Base-by-base conservation (phyloP, 2,888 invertebrate genomes). In the Tenthredo notha region DNA sequence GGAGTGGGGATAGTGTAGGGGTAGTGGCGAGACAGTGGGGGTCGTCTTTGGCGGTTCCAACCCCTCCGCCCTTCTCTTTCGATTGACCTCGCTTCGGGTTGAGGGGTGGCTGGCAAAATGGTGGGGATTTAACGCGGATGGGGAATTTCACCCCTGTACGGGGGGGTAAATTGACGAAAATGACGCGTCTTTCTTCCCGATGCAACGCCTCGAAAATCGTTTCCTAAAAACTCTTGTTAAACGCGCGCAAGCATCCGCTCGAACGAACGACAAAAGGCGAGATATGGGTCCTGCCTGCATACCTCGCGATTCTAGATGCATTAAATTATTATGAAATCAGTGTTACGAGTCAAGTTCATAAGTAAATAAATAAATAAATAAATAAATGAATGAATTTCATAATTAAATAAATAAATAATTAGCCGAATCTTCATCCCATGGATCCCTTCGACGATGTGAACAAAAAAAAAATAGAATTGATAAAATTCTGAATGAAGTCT, bases 21-120 rank as follows among this genome's bases (percentile, higher is more conserved):
- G 90, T 86, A 88, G 89, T 87, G 87, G 88, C 84, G 85, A 85
- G 84, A 40, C 86, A 67, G 86, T 84, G 87, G 89, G 47, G 85
- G 67, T 85, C 80, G 61, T 77, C 80, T 86, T 80, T 78, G 78
- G 78, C 78, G 37, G 33, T 70, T 50, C 82, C 58, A 54, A 67
- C 58, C 54, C 65, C 54, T 18, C 43, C 84, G 4, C 74, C 37
- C 85, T 87, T 90, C 91, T 90, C 90, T 91, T 90, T 90, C 92
- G 92, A 93, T 92, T 93, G 92, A 92, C 92, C 93, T 92, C 93
- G 91, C 92, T 92, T 92, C 92, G 92, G 90, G 90, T 88, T 87
- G 87, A 88, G 89, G 85, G 83, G 85, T 87, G 85, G 67, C 33
- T 86, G 86, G 86, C 43, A 88, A 87, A 86, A 85, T 37, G 78